These are phyloP conservation scores for Xanthorhoe designata DNA, from an alignment of 2,888 invertebrate genomes.

Conservation along the genomic window DNA sequence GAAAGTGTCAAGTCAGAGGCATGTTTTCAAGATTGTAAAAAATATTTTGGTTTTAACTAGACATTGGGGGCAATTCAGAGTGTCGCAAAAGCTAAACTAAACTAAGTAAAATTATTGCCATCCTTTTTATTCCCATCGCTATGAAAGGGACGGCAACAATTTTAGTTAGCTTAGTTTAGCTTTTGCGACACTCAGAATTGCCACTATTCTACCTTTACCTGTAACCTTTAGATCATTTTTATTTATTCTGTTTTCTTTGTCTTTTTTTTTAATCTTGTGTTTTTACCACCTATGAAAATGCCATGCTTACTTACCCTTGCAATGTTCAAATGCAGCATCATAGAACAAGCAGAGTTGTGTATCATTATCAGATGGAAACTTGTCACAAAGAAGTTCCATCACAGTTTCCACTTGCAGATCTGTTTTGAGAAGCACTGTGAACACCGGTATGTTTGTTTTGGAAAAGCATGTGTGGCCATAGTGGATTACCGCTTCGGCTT, in stretches of 20 bases:
- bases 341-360: conserved; percentile 86
- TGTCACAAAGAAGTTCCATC: conserved; percentile 49
- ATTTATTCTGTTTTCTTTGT: no score
- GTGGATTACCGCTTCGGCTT: conserved; percentile 94
- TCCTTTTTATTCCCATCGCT: no score
- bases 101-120: no score
- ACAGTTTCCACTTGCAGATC: conserved; percentile 80
- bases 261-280: no score
- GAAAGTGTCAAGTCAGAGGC: background rate
- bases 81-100: no score
- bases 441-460: conserved; percentile 90
- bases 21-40: background rate
- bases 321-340: conserved; percentile 88
- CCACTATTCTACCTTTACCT: no score
- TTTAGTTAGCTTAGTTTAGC: no score
- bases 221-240: no score
- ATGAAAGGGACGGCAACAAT: no score
- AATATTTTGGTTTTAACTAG: background rate
- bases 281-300: background rate
- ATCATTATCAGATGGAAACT: conserved; percentile 61
- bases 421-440: conserved; percentile 89
- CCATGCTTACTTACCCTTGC: conserved; percentile 71
- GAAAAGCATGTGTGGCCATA: conserved; percentile 96
- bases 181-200: no score
- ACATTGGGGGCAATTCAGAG: no score